These are phyloP conservation scores for Chloroceryle inda DNA, from an alignment of 2,797 vertebrate genomes.

Conservation along the genomic window DNA sequence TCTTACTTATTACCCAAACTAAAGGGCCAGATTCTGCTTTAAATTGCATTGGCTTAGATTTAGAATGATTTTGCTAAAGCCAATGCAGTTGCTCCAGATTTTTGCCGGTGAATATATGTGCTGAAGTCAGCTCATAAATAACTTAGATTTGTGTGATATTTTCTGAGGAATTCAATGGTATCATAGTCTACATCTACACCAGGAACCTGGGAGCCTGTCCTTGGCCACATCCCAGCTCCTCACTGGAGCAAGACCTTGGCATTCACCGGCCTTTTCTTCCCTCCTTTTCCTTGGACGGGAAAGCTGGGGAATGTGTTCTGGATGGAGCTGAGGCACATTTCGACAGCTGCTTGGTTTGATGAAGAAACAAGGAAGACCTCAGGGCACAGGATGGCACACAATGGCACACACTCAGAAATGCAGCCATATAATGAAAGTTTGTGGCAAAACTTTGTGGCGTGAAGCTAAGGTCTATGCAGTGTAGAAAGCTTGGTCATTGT, in stretches of 20 bases:
- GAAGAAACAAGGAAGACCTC: constrained; percentile 49
- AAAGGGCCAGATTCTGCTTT: neutral
- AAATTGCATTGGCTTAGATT: neutral
- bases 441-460: neutral
- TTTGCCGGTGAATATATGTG: neutral
- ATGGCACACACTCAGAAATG: constrained; percentile 2
- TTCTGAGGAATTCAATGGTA: neutral
- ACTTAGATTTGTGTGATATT: neutral
- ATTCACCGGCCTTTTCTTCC: neutral
- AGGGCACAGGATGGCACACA: constrained; percentile 47
- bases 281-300: constrained; percentile 38
- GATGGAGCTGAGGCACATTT: constrained; percentile 53
- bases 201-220: neutral
- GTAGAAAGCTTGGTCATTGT: neutral
- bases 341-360: constrained; percentile 54
- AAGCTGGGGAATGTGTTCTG: constrained; percentile 38
- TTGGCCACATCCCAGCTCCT: constrained; percentile 55
- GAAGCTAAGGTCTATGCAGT: neutral
- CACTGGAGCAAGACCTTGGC: constrained; percentile 59
- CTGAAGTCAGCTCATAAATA: neutral
- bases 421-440: constrained; percentile 15
- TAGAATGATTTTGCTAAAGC: neutral
- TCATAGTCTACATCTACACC: neutral
- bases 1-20: neutral
- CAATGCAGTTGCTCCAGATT: neutral